Base-by-base conservation (phyloP, 2,888 invertebrate species). In the Lissonota sp. region DNA sequence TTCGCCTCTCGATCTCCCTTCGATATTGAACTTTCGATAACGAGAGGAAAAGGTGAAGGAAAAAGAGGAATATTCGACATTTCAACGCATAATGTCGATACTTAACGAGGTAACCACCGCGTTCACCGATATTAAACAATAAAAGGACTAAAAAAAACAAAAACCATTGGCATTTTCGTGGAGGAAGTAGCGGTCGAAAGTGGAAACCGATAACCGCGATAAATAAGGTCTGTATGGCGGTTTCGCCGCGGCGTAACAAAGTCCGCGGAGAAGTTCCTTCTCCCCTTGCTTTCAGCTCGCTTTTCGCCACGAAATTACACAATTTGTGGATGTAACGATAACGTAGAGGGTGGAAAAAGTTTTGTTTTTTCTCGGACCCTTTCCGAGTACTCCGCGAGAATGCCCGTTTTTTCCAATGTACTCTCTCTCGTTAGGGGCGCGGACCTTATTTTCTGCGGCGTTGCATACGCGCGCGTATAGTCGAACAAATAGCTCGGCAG, bases 311-410 rank as follows among this genome's bases (percentile, higher is more conserved):
- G 84, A 87, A 88, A 89, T 90, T 87, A 86, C 83, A 86, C 88
- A 87, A 89, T 89, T 87, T 87, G 86, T 80, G 84, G 80, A 86
- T 85, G 83, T 86, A 88, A 88, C 88, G 87, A 88, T 88, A 88
- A 87, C 86, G 79, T 77, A 81, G 79, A 71, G 71, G 46, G 62
- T 72, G 74, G 67, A 53, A 63, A 81, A 79, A 71, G 55, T 62
- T 72, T 67, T 16, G 44, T 16, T 55, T 26, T 51, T 55, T 75
- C 42, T 37, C 14, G 57, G 57, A 57, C 39, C 7, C 39, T n/a
- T 51, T 44, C n/a, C 16, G 51, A 55, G 39, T 62, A 57, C 37
- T 46, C 58, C 44, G 7, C 37, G 53, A 26, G 55, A 46, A 51
- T 63, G 73, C 58, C 40, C 46, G n/a, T n/a, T 58, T 16, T 14